Evolutionary conservation across 2,113 vertebrate species (phyloP).

Genomic region (Platanista minor): DNA sequence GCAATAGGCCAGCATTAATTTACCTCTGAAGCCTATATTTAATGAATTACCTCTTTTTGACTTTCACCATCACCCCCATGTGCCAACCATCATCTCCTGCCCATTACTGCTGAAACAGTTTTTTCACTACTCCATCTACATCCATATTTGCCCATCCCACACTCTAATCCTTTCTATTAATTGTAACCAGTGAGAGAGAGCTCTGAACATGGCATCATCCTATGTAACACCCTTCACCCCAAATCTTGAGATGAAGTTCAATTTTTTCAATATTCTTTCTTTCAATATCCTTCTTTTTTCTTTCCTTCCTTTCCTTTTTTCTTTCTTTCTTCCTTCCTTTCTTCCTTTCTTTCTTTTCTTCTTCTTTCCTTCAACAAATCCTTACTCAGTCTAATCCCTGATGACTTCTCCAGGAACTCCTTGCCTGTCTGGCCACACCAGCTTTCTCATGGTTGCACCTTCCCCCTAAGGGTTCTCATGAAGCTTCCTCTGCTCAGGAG

Average conservation of each 20-base stretch:
- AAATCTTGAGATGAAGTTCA: neutral
- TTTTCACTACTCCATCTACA: neutral
- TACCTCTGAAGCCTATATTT: neutral
- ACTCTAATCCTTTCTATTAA: neutral
- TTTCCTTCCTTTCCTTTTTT: neutral
- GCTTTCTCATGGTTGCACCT: neutral
- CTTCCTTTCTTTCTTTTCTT: neutral
- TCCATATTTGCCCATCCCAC: neutral
- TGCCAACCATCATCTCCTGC: neutral
- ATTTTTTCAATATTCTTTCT: neutral
- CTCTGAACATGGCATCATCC: too few relatives aligned
- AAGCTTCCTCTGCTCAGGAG: neutral
- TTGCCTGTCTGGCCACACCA: neutral
- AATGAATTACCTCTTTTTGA: neutral
- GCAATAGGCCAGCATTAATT: neutral
- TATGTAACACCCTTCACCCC: neutral
- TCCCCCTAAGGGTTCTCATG: neutral
- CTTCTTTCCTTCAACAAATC: neutral
- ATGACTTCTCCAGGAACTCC: neutral
- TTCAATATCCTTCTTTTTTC: neutral
- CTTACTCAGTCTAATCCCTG: neutral
- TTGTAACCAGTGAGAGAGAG: neutral
- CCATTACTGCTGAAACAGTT: neutral
- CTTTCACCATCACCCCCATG: neutral
- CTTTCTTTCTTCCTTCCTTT: neutral